Percentiles rank a stretch among this genome's conserved stretches.
Evolutionary conservation across 2,113 vertebrate genomes (phyloP).

Genomic region (Tragulus kanchil): DNA sequence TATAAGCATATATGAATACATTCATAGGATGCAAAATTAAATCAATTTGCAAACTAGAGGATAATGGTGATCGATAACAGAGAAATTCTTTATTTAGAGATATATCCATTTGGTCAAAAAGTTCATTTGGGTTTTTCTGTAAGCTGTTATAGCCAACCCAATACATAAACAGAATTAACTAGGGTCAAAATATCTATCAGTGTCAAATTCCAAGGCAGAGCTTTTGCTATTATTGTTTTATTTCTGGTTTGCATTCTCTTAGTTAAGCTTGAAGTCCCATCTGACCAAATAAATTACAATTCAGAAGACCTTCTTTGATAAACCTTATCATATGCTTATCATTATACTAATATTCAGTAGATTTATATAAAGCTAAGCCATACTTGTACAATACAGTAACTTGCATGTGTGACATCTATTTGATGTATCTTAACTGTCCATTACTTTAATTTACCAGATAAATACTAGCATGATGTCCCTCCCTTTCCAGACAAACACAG

Average conservation of each 20-base stretch:
- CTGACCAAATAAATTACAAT: neutral
- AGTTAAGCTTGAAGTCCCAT: neutral
- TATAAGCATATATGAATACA: neutral
- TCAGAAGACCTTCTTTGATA: neutral
- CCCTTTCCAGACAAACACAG: neutral
- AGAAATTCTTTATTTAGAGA: neutral
- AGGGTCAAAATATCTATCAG: neutral
- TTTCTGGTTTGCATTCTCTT: neutral
- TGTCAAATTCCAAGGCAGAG: neutral
- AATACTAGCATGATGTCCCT: neutral
- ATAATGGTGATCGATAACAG: neutral
- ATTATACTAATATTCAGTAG: neutral
- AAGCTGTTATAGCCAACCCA: neutral
- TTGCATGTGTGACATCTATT: neutral
- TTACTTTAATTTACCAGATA: neutral
- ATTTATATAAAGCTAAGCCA: neutral
- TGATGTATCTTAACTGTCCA: neutral
- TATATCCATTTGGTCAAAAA: neutral
- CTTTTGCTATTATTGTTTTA: neutral
- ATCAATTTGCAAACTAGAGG: neutral
- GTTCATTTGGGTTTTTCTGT: neutral
- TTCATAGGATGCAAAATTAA: neutral
- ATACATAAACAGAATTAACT: neutral
- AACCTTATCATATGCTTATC: neutral
- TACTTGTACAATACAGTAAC: neutral